Evolutionary conservation across 2,888 invertebrate genomes (phyloP).

Genomic region (Limnephilus lunatus): DNA sequence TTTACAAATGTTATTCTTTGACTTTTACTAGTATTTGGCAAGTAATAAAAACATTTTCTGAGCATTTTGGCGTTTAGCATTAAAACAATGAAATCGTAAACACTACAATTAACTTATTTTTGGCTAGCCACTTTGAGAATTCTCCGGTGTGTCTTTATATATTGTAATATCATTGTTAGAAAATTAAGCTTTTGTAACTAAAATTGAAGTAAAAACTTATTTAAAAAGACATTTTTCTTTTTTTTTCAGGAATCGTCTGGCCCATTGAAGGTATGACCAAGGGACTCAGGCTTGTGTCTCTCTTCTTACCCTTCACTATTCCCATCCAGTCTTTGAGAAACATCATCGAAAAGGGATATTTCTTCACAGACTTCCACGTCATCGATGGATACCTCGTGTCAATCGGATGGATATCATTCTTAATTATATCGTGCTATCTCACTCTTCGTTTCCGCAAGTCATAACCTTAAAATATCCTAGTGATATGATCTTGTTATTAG

Average conservation of each 20-base stretch:
- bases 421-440: conserved; percentile 78
- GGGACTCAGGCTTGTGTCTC: conserved; percentile 79
- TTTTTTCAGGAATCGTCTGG: conserved; percentile 79
- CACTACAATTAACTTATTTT: no score
- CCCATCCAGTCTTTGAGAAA: conserved; percentile 87
- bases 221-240: background rate
- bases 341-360: conserved; percentile 86
- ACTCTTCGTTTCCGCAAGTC: conserved; percentile 72
- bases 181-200: no score
- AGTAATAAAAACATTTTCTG: no score
- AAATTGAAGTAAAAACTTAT: no score
- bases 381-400: conserved; percentile 85
- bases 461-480: conserved; percentile 9
- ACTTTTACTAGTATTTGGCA: no score
- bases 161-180: no score
- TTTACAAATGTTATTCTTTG: no score
- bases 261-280: conserved; percentile 83
- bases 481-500: background rate
- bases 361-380: conserved; percentile 82
- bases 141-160: no score
- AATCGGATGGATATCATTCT: conserved; percentile 80
- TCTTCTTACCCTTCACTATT: conserved; percentile 87
- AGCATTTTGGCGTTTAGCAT: no score
- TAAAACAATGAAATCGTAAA: no score
- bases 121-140: no score